Base-by-base conservation (phyloP, 2,113 vertebrate genomes). In the Sinocyclocheilus grahami region DNA sequence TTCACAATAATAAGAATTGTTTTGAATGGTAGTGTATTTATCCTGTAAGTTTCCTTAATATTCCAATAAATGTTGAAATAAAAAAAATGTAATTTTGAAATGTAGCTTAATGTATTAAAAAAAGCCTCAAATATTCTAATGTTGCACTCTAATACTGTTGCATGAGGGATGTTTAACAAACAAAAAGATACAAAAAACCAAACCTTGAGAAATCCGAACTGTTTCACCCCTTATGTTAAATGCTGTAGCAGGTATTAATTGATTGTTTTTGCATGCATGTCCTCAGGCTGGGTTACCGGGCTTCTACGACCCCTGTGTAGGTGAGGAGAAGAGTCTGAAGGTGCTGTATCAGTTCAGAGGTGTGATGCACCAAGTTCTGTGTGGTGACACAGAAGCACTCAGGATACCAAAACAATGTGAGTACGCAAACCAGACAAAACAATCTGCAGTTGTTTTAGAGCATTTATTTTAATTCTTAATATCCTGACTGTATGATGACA, bases 391-490 rank as follows among this genome's bases (percentile, higher is more conserved):
- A 0, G 98, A 99, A 93, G 93, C 97, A 83, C 97, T 99, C 89
- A 96, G 98, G 96, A 98, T 99, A 98, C 98, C 98, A 94, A 99
- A 99, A 97, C 98, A 99, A 93, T 99, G 98, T 99, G 89, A 96
- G 97, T 95, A 33, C n/a, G 65, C 0, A 6, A 46, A 33, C 30
- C 84, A 71, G 42, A 22, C n/a, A 39, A 72, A 24, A 55, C 39
- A 51, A 30, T 60, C 16, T 24, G n/a, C 18, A 24, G 30, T 39
- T 65, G 72, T 65, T 62, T 63, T 42, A 63, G 37, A 82, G 39
- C 46, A 37, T 71, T 82, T 33, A 33, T 71, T 71, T 82, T 8
- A 11, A 48, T 81, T 8, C 60, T 18, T 42, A 13, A 65, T 27
- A 48, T 30, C n/a, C 14, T 46, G 14, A 63, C 58, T 42, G 63